Base-by-base conservation (phyloP, 2,888 invertebrate genomes). In the Carpatolechia fugitivella region DNA sequence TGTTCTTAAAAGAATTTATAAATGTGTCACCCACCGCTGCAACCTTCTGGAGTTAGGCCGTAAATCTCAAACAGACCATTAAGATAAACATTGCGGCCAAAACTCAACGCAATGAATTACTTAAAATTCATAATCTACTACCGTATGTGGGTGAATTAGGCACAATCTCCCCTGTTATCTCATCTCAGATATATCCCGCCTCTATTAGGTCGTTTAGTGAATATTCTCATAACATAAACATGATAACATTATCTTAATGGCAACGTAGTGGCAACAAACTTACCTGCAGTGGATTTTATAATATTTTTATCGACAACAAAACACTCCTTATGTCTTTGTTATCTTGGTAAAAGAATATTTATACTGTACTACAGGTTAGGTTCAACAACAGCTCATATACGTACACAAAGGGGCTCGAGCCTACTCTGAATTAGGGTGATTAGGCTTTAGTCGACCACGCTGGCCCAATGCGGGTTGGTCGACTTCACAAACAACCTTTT, bases 241-340 rank as follows among this genome's bases (percentile, higher is more conserved):
- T 69, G 85, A 84, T 85, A 84, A 78, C 63, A 61, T 63, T 78
- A 85, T 85, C 85, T 85, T 78, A 85, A 85, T 80, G 74, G 73
- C 70, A 68, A 63, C 69, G 72, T 82, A 76, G 76, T 80, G 77
- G 66, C 68, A 70, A 71, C 64, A 66, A 33, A 76, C 69, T 76
- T 74, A 75, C 69, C 75, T 73, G 73, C 69, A 69, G 71, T 70
- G 62, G 67, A 64, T 77, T 72, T 75, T 76, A 76, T 80, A 79
- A 80, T 70, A 75, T 72, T 75, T 79, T 81, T 84, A 81, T 82
- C 72, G 69, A 64, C 61, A 30, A 52, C 52, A 41, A 52, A 52
- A 41, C 31, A 31, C 31, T 52, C 50, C 49, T 49, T 49, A 16
- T 13, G 24, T 20, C 13, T 29, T 24, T 24, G 24, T 24, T 24